Conservation (phyloP, 2,113 vertebrate genomes). For the Ifrita kowaldi region DNA sequence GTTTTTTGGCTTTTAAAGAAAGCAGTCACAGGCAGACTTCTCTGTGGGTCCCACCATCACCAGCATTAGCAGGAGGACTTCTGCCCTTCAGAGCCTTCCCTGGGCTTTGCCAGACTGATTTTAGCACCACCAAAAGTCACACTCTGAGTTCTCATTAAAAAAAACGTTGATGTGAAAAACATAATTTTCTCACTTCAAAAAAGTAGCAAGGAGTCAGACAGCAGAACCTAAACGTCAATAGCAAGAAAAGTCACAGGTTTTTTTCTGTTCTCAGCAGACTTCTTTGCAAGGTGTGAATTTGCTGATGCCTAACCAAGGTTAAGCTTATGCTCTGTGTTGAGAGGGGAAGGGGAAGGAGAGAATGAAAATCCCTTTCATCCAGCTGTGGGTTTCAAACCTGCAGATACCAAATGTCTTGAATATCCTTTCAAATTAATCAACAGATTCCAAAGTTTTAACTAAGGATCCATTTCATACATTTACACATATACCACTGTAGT, state of each 20-base stretch:
- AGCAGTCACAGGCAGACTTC: not conserved
- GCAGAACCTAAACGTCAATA: not conserved
- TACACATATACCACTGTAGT: not conserved
- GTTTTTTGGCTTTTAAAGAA: not conserved
- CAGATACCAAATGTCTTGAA: not conserved
- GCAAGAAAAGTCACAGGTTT: not conserved
- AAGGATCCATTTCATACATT: not conserved
- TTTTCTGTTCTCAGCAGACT: not conserved
- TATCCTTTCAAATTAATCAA: not conserved
- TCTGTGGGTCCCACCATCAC: not conserved
- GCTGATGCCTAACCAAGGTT: not conserved
- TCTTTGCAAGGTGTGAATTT: not conserved
- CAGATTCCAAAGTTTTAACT: not conserved
- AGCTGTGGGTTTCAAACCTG: not conserved
- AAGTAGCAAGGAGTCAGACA: not conserved
- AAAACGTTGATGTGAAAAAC: not conserved
- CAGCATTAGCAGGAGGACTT: not conserved
- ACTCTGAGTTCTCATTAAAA: not conserved
- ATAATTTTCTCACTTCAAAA: conserved; percentile 3
- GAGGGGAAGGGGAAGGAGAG: not conserved
- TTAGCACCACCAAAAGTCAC: not conserved
- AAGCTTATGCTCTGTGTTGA: not conserved
- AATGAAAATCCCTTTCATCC: not conserved
- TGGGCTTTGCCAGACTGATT: not conserved
- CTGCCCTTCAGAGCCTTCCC: not conserved